A percentile compares a stretch with the other conserved stretches of the same genome.
Conservation (phyloP, 2,888 invertebrate genomes). For the Leucoptera coffeella region DNA sequence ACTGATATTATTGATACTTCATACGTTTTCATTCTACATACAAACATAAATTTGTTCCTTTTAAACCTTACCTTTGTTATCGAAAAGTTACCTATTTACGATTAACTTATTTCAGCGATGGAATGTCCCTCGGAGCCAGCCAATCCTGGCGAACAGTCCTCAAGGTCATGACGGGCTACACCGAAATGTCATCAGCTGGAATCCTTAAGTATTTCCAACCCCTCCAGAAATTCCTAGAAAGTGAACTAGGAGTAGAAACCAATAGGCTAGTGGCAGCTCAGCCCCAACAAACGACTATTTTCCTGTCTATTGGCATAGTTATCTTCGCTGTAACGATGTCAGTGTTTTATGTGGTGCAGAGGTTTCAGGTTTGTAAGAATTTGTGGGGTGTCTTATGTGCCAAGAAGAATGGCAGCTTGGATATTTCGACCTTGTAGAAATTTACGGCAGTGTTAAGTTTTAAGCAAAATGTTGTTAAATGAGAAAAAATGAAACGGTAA, state of each 20-base stretch:
- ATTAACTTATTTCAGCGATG: constrained; percentile 27
- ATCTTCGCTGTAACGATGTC: constrained; percentile 25
- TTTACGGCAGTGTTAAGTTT: too few relatives aligned
- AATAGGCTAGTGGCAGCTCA: too few relatives aligned
- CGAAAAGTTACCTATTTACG: too few relatives aligned
- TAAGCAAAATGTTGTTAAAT: too few relatives aligned
- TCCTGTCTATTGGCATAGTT: constrained; percentile 27
- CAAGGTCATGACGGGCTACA: constrained; percentile 30
- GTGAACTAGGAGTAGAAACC: constrained; percentile 20
- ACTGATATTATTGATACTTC: too few relatives aligned
- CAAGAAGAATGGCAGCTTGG: constrained; percentile 37
- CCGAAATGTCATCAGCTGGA: constrained; percentile 29
- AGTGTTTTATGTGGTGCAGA: constrained; percentile 29
- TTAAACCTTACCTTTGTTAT: too few relatives aligned
- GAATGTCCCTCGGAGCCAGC: constrained; percentile 39
- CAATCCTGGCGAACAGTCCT: constrained; percentile 37
- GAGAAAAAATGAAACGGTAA: too few relatives aligned
- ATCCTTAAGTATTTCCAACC: constrained; percentile 30
- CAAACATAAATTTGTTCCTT: too few relatives aligned
- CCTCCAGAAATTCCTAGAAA: constrained; percentile 19
- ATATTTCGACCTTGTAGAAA: too few relatives aligned
- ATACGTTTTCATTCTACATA: too few relatives aligned
- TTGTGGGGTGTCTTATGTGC: constrained; percentile 28
- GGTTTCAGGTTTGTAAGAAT: constrained; percentile 20
- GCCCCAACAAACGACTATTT: constrained; percentile 30